phyloP scores from a whole-genome alignment of 2,113 vertebrate genomes.

The zebrafish (Danio rerio) region GRCz12tu NC_133192.1:58715001-58715500 shows the following conservation, averaged over 20 bases:
- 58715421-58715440: constrained; percentile 81
- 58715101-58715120: constrained; percentile 67
- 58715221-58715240: constrained; percentile 64
- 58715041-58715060: too few species aligned
- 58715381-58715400: constrained; percentile 74
- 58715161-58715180: constrained; percentile 72
- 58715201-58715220: constrained; percentile 65
- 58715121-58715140: constrained; percentile 67
- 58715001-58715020: too few species aligned
- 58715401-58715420: constrained; percentile 76
- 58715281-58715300: constrained; percentile 63
- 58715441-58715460: constrained; percentile 77
- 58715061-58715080: too few species aligned
- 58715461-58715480: constrained; percentile 72
- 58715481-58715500: constrained; percentile 78
- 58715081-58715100: constrained; percentile 54
- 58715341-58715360: constrained; percentile 67
- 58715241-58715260: constrained; percentile 65
- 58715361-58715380: constrained; percentile 69
- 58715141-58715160: constrained; percentile 54
- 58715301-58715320: constrained; percentile 76
- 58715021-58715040: too few species aligned
- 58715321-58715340: constrained; percentile 66
- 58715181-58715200: constrained; percentile 68
- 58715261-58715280: constrained; percentile 56